Evolutionary conservation across 2,888 invertebrate genomes (phyloP).

Genomic region (Pseudococcus jackbeardsleyi): DNA sequence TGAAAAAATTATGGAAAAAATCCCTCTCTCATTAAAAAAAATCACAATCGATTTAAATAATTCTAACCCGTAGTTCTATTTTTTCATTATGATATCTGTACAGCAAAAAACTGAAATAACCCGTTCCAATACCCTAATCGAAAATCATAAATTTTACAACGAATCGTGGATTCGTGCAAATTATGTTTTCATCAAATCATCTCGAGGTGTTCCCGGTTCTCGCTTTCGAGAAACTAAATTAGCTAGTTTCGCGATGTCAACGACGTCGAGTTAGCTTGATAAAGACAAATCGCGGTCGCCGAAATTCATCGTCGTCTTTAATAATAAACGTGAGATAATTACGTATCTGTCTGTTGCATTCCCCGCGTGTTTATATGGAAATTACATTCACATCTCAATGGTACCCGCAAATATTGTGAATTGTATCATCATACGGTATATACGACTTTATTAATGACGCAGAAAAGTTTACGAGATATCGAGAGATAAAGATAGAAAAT

Average conservation of each 20-base stretch:
- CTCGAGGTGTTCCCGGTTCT: too few relatives aligned
- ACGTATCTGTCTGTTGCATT: slow-evolving; percentile 12
- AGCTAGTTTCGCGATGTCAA: background rate
- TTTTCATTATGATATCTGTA: too few relatives aligned
- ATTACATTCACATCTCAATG: background rate
- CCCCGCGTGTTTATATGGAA: background rate
- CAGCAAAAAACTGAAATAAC: too few relatives aligned
- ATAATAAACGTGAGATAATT: background rate
- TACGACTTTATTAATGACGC: background rate
- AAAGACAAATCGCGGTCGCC: background rate
- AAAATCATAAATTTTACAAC: too few relatives aligned
- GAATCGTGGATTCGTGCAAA: too few relatives aligned
- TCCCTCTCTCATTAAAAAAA: too few relatives aligned
- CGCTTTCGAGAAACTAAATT: too few relatives aligned
- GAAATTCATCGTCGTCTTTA: background rate
- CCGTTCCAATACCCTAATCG: too few relatives aligned
- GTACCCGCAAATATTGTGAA: background rate
- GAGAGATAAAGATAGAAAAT: background rate
- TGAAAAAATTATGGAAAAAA: too few relatives aligned
- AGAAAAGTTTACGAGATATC: background rate
- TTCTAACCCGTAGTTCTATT: too few relatives aligned
- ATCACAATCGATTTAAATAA: too few relatives aligned
- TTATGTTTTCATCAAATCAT: too few relatives aligned
- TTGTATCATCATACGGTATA: background rate
- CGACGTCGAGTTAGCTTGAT: background rate